These are phyloP conservation scores for Hormaphis cornu DNA, from an alignment of 1,140 invertebrate genomes.

Conservation along the genomic window DNA sequence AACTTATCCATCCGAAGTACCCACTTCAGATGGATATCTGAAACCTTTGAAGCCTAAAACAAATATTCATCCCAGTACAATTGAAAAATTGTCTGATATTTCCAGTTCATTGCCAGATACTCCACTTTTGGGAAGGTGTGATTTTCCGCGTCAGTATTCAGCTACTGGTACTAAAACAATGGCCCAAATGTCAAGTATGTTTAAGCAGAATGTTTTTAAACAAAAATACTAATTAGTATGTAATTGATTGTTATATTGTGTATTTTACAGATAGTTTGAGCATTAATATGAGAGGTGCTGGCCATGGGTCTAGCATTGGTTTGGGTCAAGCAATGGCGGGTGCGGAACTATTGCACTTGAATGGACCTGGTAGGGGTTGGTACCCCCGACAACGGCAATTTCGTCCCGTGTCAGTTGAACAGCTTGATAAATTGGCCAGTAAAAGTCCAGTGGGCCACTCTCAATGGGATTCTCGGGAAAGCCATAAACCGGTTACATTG, in stretches of 20 bases:
- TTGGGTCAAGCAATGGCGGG: conserved; percentile 53
- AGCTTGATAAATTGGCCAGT: conserved; percentile 57
- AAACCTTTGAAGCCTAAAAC: not conserved
- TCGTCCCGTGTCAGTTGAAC: conserved; percentile 70
- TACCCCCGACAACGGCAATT: conserved; percentile 62
- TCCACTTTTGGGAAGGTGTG: conserved; percentile 17
- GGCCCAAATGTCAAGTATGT: conserved; percentile 16
- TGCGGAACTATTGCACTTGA: conserved; percentile 63
- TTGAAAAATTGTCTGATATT: conserved; percentile 24
- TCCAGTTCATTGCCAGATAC: conserved; percentile 21
- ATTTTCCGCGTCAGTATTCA: conserved; percentile 23
- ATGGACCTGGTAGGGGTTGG: conserved; percentile 71
- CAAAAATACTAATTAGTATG: not conserved
- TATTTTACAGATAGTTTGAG: conserved; percentile 10
- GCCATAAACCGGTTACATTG: conserved; percentile 64
- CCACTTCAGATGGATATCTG: not conserved
- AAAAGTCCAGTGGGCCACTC: conserved; percentile 45
- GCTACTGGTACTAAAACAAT: conserved; percentile 25
- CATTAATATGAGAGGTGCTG: conserved; percentile 37
- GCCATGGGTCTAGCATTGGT: conserved; percentile 34
- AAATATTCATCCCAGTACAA: conserved; percentile 21
- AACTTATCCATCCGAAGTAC: conserved; percentile 26
- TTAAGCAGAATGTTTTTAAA: not conserved
- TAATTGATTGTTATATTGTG: not conserved
- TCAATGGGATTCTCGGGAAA: conserved; percentile 46